Percentiles rank a stretch among this genome's conserved stretches.
phyloP scores from a whole-genome alignment of 2,888 invertebrate species.

The Rhagonycha fulva region DNA sequence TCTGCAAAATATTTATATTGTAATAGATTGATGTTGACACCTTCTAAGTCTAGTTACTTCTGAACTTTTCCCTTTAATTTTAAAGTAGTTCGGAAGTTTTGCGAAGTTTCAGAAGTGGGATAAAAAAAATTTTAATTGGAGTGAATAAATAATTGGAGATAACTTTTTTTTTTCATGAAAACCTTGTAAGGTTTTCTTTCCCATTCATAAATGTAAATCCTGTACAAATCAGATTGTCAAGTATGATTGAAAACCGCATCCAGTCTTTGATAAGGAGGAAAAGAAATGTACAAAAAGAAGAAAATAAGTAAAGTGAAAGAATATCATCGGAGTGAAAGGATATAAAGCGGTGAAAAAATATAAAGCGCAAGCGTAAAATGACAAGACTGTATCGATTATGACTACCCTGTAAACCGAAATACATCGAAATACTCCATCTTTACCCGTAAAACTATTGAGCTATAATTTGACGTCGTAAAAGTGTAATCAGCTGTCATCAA shows the following conservation, averaged over 20 bases:
- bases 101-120: not conserved
- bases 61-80: not conserved
- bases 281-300: conserved; percentile 40
- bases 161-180: not conserved
- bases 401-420: conserved; percentile 18
- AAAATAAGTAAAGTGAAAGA: conserved; percentile 28
- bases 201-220: conserved; percentile 1
- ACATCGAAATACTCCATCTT: conserved; percentile 19
- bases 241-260: conserved; percentile 35
- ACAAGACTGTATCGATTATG: conserved; percentile 21
- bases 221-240: conserved; percentile 27
- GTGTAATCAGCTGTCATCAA: not conserved
- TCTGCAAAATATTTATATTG: not conserved
- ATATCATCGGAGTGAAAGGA: conserved; percentile 10
- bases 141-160: not conserved
- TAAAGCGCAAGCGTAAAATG: conserved; percentile 16
- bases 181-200: not conserved
- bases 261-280: conserved; percentile 37
- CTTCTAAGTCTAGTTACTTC: not conserved
- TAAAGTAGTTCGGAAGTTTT: not conserved
- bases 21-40: not conserved
- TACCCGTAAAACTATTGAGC: conserved; percentile 18
- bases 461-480: conserved; percentile 6
- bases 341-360: conserved; percentile 7
- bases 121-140: not conserved